Percentiles rank a stretch among this genome's conserved stretches.
These are phyloP conservation scores for Notiomystis cincta DNA, from an alignment of 2,113 vertebrate genomes.

Conservation along the genomic window DNA sequence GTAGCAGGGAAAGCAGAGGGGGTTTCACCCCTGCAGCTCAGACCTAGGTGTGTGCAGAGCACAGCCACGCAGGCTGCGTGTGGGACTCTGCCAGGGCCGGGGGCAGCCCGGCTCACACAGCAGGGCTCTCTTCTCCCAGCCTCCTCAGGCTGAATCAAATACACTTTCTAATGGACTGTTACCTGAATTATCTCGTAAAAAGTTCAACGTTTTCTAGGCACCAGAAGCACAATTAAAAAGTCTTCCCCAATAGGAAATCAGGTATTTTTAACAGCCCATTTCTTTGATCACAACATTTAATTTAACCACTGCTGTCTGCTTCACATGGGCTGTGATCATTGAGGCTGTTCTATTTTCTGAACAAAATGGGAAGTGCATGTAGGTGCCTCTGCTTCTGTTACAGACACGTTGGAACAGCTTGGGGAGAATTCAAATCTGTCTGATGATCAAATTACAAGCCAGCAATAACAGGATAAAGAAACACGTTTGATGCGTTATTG, in stretches of 20 bases:
- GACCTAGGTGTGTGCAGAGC: fast-evolving
- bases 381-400: conserved; percentile 66
- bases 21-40: neutral
- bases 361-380: conserved; percentile 44
- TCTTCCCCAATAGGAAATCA: conserved; percentile 26
- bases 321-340: conserved; percentile 8
- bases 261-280: conserved; percentile 49
- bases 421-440: conserved; percentile 63
- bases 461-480: conserved; percentile 65
- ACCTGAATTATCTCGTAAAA: conserved; percentile 44
- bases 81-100: neutral
- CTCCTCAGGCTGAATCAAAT: conserved; percentile 7
- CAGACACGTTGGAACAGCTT: conserved; percentile 71
- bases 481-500: conserved; percentile 58
- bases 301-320: conserved; percentile 45
- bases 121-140: neutral
- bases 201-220: neutral
- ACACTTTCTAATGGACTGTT: conserved; percentile 39
- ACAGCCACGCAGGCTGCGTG: neutral
- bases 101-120: neutral
- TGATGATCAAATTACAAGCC: conserved; percentile 70
- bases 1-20: neutral
- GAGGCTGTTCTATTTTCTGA: conserved; percentile 52
- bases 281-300: conserved; percentile 63
- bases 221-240: conserved; percentile 42